A percentile compares a stretch with the other conserved stretches of the same genome.
phyloP scores from a whole-genome alignment of 2,113 vertebrate species.

The Taxidea taxus region DNA sequence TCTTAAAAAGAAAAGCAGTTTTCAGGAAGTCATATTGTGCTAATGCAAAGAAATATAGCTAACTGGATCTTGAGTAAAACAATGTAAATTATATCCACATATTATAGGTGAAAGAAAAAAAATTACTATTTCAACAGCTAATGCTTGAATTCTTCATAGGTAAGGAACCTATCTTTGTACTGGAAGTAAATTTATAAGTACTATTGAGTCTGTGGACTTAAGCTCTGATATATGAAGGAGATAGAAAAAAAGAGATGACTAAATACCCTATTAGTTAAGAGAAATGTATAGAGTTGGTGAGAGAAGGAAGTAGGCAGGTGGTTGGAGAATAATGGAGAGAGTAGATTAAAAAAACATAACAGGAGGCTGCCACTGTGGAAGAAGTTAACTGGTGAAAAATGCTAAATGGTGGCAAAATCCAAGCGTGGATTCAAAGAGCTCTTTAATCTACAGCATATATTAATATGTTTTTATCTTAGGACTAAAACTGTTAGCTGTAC shows the following conservation, averaged over 20 bases:
- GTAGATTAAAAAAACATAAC: neutral
- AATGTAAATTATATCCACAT: neutral
- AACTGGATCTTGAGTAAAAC: neutral
- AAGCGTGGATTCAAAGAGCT: neutral
- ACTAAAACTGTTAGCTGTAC: neutral
- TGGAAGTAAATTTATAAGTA: neutral
- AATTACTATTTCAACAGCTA: neutral
- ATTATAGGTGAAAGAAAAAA: neutral
- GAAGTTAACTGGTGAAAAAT: neutral
- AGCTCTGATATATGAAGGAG: neutral
- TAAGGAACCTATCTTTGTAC: neutral
- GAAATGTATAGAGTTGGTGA: neutral
- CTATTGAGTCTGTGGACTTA: neutral
- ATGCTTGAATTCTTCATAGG: neutral
- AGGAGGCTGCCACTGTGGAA: neutral
- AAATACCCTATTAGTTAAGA: neutral
- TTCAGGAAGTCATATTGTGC: neutral
- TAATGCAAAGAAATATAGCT: neutral
- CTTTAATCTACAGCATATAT: neutral
- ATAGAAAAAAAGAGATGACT: neutral
- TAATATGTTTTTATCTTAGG: neutral
- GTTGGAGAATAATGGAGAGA: neutral
- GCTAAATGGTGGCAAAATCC: neutral
- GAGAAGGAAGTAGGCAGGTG: neutral
- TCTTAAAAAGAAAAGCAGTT: neutral